Base-by-base conservation (phyloP, 2,113 vertebrate genomes). In the Puffinus mauretanicus region DNA sequence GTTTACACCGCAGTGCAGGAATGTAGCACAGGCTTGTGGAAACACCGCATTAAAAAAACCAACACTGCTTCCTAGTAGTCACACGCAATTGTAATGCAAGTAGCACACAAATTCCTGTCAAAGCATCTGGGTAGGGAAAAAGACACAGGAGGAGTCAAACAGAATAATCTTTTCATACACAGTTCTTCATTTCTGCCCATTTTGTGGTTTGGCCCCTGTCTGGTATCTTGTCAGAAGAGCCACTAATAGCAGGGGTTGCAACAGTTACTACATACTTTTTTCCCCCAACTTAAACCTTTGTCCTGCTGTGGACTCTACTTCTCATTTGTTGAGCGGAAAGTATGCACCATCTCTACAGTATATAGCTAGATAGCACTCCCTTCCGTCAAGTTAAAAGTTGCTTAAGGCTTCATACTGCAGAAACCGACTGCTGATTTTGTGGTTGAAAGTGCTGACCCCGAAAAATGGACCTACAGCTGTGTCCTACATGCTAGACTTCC, bases 101-200 rank as follows among this genome's bases (percentile, higher is more conserved):
- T 8, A 97, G 69, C 86, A 88, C 87, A 88, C 54, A 90, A 83
- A 95, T 76, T 82, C 65, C 70, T 94, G 42, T 75, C 51, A 21
- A 25, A 80, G 44, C 29, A 88, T 73, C 36, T 86, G 76, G 40
- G 44, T 42, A 64, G 44, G 49, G 54, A 80, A 94, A 94, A 71
- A 88, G 36, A 83, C 34, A 80, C 15, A 14, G 8, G 4, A 22
- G 4, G 30, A 70, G 49, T 64, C 44, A 94, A 97, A 72, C 2
- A 75, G 86, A 94, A 73, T 60, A 62, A 78, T 49, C 79, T 76
- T 93, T 65, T 40, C 34, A 60, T 67, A 62, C 3, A 17, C 3
- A 38, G n/a, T 42, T 32, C 19, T 52, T 87, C n/a, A 73, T 25
- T 90, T 82, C 70, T 94, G 46, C 60, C 62, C 82, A 64, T 27